These are phyloP conservation scores for Drosophila asahinai DNA, from an alignment of 1,140 invertebrate genomes.

Conservation along the genomic window DNA sequence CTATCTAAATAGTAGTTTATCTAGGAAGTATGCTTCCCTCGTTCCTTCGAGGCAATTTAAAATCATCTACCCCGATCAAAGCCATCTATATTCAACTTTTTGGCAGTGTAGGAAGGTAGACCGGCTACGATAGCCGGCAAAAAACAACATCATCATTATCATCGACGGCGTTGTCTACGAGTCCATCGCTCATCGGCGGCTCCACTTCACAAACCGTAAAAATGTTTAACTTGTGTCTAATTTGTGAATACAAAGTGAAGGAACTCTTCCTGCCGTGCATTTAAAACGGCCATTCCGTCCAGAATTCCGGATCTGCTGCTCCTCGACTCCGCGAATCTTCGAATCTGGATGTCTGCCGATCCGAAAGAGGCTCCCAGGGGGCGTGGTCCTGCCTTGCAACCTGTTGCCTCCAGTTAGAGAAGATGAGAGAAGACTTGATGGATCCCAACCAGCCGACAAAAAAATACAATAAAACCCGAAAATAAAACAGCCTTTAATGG, in stretches of 20 bases:
- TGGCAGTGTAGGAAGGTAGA: not conserved
- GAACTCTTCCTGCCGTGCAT: conserved; percentile 50
- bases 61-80: no score
- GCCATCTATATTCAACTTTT: not conserved
- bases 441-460: not conserved
- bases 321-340: not conserved
- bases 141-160: conserved; percentile 28
- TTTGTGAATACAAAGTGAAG: conserved; percentile 68
- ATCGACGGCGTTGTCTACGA: conserved; percentile 30
- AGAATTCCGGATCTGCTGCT: conserved; percentile 11
- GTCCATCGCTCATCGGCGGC: conserved; percentile 44
- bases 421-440: conserved; percentile 13
- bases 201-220: conserved; percentile 51
- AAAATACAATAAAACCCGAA: conserved; percentile 45
- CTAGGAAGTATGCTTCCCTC: no score
- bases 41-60: no score
- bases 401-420: conserved; percentile 62
- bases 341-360: conserved; percentile 5
- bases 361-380: conserved; percentile 26
- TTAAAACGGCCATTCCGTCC: conserved; percentile 26
- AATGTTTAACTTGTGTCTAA: conserved; percentile 65
- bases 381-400: conserved; percentile 51
- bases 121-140: not conserved
- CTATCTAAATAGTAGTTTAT: no score
- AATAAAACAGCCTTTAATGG: conserved; percentile 68